Evolutionary conservation across 1,140 invertebrate species (phyloP).

Genomic region (Leptonema lineaticorne): DNA sequence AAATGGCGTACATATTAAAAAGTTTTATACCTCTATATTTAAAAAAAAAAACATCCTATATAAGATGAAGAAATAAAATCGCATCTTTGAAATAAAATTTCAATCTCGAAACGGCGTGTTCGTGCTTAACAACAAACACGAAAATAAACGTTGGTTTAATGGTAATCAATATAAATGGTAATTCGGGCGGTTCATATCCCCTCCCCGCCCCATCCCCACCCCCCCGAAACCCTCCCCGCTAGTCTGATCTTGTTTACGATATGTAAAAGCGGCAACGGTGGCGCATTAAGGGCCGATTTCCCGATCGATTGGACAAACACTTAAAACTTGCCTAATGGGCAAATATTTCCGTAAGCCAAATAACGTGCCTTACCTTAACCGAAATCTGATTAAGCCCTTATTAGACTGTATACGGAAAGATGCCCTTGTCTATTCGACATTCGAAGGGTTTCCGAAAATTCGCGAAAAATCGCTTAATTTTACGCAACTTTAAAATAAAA

Average conservation of each 20-base stretch:
- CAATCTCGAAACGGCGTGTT: neutral
- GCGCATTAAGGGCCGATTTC: neutral
- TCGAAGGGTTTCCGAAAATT: no score
- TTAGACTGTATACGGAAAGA: conserved; percentile 14
- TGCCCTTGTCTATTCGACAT: no score
- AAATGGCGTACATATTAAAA: no score
- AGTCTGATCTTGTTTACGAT: conserved; percentile 15
- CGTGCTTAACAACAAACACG: no score
- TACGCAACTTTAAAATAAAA: no score
- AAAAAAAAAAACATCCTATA: no score
- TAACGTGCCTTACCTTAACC: conserved; percentile 21
- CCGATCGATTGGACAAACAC: conserved; percentile 21
- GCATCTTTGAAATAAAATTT: no score
- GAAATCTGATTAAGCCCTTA: conserved; percentile 27
- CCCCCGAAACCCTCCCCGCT: no score
- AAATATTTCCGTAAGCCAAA: conserved; percentile 22
- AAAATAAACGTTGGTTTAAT: neutral
- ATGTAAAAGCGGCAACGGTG: neutral
- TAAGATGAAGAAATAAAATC: no score
- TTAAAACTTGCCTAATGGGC: conserved; percentile 25
- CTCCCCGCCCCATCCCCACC: no score
- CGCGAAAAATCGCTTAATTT: no score
- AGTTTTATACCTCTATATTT: no score
- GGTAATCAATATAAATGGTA: conserved; percentile 15
- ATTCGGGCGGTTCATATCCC: neutral